phyloP scores from a whole-genome alignment of 2,888 invertebrate species.

The Hoplodrina blanda region DNA sequence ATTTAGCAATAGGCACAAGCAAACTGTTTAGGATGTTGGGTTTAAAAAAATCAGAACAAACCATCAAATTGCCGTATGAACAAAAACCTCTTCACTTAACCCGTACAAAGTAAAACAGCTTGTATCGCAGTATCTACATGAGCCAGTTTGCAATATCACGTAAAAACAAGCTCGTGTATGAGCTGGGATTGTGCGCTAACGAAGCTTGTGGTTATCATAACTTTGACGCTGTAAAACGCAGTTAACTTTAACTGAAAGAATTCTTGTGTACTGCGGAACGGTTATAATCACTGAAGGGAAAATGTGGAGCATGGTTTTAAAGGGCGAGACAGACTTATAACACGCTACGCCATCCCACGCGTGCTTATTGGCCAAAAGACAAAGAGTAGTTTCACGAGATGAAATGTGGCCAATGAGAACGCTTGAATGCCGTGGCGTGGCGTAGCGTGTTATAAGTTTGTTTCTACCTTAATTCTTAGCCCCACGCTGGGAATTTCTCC shows the following conservation, averaged over 20 bases:
- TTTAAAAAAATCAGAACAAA: neutral
- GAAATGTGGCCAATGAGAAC: too few relatives aligned
- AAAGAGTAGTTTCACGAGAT: too few relatives aligned
- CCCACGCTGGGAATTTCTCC: too few relatives aligned
- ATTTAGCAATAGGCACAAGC: too few relatives aligned
- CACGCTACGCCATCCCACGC: too few relatives aligned
- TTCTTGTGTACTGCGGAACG: conserved; percentile 6
- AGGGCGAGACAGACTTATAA: too few relatives aligned
- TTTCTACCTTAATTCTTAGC: neutral
- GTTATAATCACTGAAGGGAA: conserved; percentile 4
- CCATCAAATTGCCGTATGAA: neutral
- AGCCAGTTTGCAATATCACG: conserved; percentile 15
- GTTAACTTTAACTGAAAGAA: conserved; percentile 45
- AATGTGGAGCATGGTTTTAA: conserved; percentile 8
- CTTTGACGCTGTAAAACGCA: conserved; percentile 37
- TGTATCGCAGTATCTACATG: neutral
- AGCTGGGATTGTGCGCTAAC: conserved; percentile 43
- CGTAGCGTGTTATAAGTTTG: too few relatives aligned
- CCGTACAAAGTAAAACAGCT: conserved; percentile 11
- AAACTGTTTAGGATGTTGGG: too few relatives aligned
- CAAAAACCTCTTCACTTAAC: neutral
- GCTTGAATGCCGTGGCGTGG: too few relatives aligned
- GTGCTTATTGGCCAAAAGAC: too few relatives aligned
- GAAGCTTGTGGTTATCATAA: conserved; percentile 55
- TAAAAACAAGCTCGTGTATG: conserved; percentile 31